Base-by-base conservation (phyloP, 2,113 vertebrate genomes). In the Neogobius melanostomus region DNA sequence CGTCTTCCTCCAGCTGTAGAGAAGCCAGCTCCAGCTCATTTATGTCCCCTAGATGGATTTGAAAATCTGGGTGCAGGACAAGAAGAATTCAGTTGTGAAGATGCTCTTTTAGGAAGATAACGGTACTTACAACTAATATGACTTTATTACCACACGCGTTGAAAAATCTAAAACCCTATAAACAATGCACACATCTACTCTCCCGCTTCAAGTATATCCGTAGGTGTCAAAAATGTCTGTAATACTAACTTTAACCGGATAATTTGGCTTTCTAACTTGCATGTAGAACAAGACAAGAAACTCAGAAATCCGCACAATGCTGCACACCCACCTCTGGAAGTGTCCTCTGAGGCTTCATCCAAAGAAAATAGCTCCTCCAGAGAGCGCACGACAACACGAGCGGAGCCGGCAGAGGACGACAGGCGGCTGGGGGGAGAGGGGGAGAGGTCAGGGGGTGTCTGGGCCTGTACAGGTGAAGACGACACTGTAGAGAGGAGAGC, bases 21-120 rank as follows among this genome's bases (percentile, higher is more conserved):
- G 21, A 4, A 52, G 68, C 72, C 21, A 93, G 89, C 7, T 57
- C 84, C 68, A 98, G 62, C 44, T 97, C 94, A 11, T 97, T 95
- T 10, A 98, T 81, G 21, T 92, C 94, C 85, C 95, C 81, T 59
- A 98, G 59, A 16, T 97, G 96, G 14, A 92, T 63, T 72, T 89
- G 90, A 79, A 96, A 96, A 43, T 91, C 96, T 97, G 83, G 16
- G 77, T 3, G 77, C 21, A 65, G 74, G 56, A 78, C 6, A 76
- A 1, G 53, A 17, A 59, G 60, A 21, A 63, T 17, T 11, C 5
- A 15, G 5, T 10, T 4, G 53, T 10, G 17, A 2, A 56, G 9
- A 56, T 28, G 21, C 3, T 36, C 28, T 36, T 36, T 36, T 36
- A 36, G 28, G 28, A 8, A 17, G 17, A 54, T 16, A 8, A 53